Evolutionary conservation across 2,113 vertebrate species (phyloP), one percentile per base, ranked within the genome.

Genomic region (Pionites leucogaster): DNA sequence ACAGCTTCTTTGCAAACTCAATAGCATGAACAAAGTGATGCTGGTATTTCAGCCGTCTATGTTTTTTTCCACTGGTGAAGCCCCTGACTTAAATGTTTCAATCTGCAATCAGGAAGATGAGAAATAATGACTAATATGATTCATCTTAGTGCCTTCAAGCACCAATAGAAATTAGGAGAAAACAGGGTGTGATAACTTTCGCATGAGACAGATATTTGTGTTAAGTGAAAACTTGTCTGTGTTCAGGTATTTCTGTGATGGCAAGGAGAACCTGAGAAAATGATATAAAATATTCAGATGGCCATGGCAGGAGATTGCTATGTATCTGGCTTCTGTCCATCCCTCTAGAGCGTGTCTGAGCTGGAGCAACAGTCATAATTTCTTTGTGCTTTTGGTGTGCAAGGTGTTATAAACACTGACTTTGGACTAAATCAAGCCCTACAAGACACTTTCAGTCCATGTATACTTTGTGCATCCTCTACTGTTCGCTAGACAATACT

Each of bases 391-490:
- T 83, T 53, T 62, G 29, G 5, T 24, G 6, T 20, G 24, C 17
- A 49, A 71, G 11, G 27, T 81, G 28, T n/a, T 88, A 72, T 60
- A 84, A 93, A 37, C 22, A 33, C 29, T 33, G 59, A 8, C 8
- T 90, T 37, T 86, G 39, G 33, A 77, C 7, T 16, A 44, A 37
- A 18, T 19, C 64, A 49, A 29, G 11, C n/a, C 23, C 19, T 44
- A 33, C 27, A 70, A 84, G 77, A 35, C 39, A 82, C 44, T 29
- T 77, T 82, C 67, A 44, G 33, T 72, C 70, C 37, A 12, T 13
- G 1, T 64, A 82, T 82, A 76, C 57, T 86, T 84, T 70, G 75
- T 93, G 68, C 78, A 95, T 96, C 81, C 71, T 91, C 64, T 93
- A 22, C 91, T 92, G 46, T 79, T 92, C 8, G 3, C 65, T 31